A percentile compares a stretch with the other conserved stretches of the same genome.
phyloP scores from a whole-genome alignment of 2,888 invertebrate genomes.

The Amblyjoppa proteus region DNA sequence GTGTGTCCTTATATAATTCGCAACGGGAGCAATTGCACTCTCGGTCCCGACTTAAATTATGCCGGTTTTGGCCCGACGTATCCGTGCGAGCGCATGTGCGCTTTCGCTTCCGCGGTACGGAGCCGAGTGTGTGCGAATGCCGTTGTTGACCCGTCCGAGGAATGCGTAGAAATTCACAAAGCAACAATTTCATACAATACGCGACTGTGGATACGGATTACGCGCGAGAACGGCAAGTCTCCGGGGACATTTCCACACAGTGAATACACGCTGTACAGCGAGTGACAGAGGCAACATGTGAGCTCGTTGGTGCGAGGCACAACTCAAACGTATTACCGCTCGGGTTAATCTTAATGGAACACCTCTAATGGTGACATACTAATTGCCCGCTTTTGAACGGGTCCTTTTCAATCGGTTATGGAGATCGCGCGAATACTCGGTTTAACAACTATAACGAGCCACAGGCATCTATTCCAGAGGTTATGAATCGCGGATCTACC shows the following conservation, averaged over 20 bases:
- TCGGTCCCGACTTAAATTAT: constrained; percentile 14
- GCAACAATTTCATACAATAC: constrained; percentile 40
- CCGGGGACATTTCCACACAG: not conserved
- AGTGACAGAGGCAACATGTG: not conserved
- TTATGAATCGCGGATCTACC: not conserved
- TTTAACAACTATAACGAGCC: not conserved
- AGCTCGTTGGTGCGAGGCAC: not conserved
- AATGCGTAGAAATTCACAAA: constrained; percentile 46
- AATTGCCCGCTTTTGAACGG: constrained; percentile 9
- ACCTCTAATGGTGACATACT: constrained; percentile 13
- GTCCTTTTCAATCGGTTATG: not conserved
- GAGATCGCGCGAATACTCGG: not conserved
- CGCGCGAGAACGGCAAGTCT: not conserved
- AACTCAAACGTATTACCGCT: constrained; percentile 19
- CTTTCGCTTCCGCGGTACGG: constrained; percentile 14
- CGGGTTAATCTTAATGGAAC: constrained; percentile 23
- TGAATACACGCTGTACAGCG: not conserved
- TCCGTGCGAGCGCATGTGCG: not conserved
- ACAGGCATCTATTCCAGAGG: not conserved
- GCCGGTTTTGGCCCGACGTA: not conserved
- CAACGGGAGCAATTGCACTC: constrained; percentile 32
- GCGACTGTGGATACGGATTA: not conserved
- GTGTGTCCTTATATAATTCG: constrained; percentile 13
- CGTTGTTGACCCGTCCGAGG: constrained; percentile 26
- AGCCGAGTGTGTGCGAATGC: constrained; percentile 6